Evolutionary conservation across 1,140 invertebrate genomes (phyloP), one percentile per base, ranked within the genome.

Genomic region (Nylanderia fulva): DNA sequence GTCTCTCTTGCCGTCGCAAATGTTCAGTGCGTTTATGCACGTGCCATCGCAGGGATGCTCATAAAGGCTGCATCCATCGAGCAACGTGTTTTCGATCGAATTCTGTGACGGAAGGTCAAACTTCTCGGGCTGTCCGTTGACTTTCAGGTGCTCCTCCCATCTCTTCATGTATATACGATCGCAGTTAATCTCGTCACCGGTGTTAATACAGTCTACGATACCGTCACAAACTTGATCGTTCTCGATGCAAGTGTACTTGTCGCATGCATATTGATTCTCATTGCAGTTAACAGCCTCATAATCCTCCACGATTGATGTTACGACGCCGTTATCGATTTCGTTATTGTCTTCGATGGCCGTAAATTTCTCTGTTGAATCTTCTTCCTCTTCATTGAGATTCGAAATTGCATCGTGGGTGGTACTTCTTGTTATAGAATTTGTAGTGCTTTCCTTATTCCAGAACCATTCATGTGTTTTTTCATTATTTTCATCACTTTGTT

Each of bases 171-270:
- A 29, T 56, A 79, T 68, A n/a, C 83, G 80, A 13, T 72, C 42
- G 56, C 90, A 91, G 11, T 84, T 72, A 1, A 93, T 93, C 91
- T 97, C 97, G 93, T 98, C 98, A 7, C 96, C 97, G 0, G 95
- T 95, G 94, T 98, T 98, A 0, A 95, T 92, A 93, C 98, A 99
- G 88, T 99, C 97, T 1, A 91, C 39, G 0, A 95, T 93, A 0
- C 96, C 96, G 91, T 99, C 96, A 91, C 98, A 99, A 72, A 98
- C 96, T 60, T 95, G 90, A 1, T 94, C 87, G 0, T 94, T 63
- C 0, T 95, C 93, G 36, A 98, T 94, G 85, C 98, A 98, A 0
- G 1, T 27, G 1, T 94, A 95, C 1, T 93, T 93, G 87, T 97
- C 96, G 15, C 93, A 97, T 4, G 93, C 91, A 80, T 95, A 96